Evolutionary conservation across 2,888 invertebrate species (phyloP).

Genomic region (Xanthia icteritia): DNA sequence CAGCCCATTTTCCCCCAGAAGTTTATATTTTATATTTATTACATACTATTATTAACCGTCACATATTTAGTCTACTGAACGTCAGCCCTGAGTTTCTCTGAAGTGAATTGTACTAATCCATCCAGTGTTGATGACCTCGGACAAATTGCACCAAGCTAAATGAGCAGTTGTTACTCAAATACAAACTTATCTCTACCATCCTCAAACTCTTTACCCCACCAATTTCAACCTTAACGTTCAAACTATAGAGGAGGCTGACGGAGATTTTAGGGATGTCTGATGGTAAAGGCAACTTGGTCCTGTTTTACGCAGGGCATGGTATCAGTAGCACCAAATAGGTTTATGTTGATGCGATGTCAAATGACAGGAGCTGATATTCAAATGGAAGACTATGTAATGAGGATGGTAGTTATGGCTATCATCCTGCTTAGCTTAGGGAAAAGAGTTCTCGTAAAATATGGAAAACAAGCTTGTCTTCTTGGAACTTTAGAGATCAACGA

Average conservation of each 20-base stretch:
- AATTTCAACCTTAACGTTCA: slow-evolving; percentile 26
- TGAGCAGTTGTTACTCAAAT: slow-evolving; percentile 75
- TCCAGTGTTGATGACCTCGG: slow-evolving; percentile 82
- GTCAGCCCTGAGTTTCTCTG: slow-evolving; percentile 75
- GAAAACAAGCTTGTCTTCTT: neutral
- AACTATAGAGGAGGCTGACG: neutral
- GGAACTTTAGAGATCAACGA: neutral
- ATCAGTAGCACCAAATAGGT: slow-evolving; percentile 70
- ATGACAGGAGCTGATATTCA: slow-evolving; percentile 61
- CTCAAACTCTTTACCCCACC: neutral
- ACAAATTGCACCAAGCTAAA: slow-evolving; percentile 81
- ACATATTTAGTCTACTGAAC: slow-evolving; percentile 66
- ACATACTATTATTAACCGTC: neutral
- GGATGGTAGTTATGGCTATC: slow-evolving; percentile 50
- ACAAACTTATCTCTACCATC: slow-evolving; percentile 56
- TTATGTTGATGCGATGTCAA: slow-evolving; percentile 69
- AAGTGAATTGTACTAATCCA: slow-evolving; percentile 83
- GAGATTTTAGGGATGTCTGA: slow-evolving; percentile 27
- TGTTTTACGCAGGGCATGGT: slow-evolving; percentile 69
- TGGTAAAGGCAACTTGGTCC: slow-evolving; percentile 34
- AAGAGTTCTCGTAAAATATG: slow-evolving; percentile 19
- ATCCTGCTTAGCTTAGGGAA: slow-evolving; percentile 33
- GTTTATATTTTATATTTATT: too few species aligned
- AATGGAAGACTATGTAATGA: slow-evolving; percentile 61
- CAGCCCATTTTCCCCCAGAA: too few species aligned